phyloP scores from a whole-genome alignment of 1,140 invertebrate species.

The Agraylea sexmaculata region DNA sequence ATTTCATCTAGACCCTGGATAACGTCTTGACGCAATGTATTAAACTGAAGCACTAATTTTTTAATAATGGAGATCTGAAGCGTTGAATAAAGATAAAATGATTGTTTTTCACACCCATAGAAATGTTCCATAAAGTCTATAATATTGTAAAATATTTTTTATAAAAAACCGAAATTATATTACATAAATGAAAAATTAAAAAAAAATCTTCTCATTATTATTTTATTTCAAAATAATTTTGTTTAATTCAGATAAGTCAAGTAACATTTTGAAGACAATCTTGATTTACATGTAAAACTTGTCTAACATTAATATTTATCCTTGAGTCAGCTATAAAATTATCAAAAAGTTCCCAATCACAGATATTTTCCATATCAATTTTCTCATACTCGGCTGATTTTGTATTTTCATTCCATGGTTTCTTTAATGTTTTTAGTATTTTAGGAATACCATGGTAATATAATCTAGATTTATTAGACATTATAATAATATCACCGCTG shows the following conservation, averaged over 20 bases:
- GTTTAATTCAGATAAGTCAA: slow-evolving; percentile 5
- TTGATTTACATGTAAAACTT: slow-evolving; percentile 42
- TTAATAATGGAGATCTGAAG: too few species aligned
- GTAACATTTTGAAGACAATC: slow-evolving; percentile 7
- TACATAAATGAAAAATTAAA: too few species aligned
- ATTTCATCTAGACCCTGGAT: too few species aligned
- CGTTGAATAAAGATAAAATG: too few species aligned
- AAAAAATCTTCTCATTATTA: too few species aligned
- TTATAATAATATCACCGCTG: slow-evolving; percentile 73
- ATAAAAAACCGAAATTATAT: too few species aligned
- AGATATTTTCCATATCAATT: slow-evolving; percentile 15
- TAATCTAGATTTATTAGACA: slow-evolving; percentile 63
- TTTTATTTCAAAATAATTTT: background rate
- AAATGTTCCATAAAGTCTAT: too few species aligned
- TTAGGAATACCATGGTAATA: slow-evolving; percentile 77
- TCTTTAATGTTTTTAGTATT: slow-evolving; percentile 43
- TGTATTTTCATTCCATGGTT: slow-evolving; percentile 36
- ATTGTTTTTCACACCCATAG: too few species aligned
- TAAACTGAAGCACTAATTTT: too few species aligned
- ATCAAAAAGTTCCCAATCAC: slow-evolving; percentile 41
- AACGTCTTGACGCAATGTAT: too few species aligned
- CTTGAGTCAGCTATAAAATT: slow-evolving; percentile 47
- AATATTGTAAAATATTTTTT: too few species aligned
- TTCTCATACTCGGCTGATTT: slow-evolving; percentile 14
- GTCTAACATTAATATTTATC: slow-evolving; percentile 68